Conservation (phyloP, 2,888 invertebrate species). For the Ophion ventricosus region DNA sequence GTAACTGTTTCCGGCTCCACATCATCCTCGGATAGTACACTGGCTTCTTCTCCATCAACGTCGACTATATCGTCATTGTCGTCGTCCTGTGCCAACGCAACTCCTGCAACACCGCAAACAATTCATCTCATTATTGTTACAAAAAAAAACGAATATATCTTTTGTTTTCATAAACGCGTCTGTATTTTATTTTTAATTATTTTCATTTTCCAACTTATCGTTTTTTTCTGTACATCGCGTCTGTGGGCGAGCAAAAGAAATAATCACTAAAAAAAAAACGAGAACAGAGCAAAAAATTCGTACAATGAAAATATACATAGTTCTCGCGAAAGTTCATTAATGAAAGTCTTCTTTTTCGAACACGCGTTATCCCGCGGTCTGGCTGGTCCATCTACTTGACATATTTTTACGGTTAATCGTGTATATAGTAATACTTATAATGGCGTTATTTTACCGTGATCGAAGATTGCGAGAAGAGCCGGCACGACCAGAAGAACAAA, state of each 20-base stretch:
- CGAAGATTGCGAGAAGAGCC: slow-evolving; percentile 88
- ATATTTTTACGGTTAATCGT: slow-evolving; percentile 42
- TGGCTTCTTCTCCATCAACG: slow-evolving; percentile 85
- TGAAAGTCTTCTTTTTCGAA: neutral
- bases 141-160: neutral
- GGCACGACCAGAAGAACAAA: slow-evolving; percentile 88
- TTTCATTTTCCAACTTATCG: too few species aligned
- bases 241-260: neutral
- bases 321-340: slow-evolving; percentile 28
- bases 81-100: slow-evolving; percentile 86
- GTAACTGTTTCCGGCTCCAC: slow-evolving; percentile 87
- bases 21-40: slow-evolving; percentile 83
- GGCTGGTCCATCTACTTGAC: slow-evolving; percentile 3
- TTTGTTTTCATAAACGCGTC: neutral
- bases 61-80: slow-evolving; percentile 85
- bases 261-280: neutral
- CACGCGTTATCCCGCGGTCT: neutral
- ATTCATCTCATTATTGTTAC: neutral
- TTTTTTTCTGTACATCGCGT: too few species aligned
- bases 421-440: slow-evolving; percentile 12
- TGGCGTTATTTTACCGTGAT: slow-evolving; percentile 86
- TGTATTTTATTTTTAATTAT: too few species aligned
- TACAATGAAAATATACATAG: neutral
- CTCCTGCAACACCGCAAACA: slow-evolving; percentile 79
- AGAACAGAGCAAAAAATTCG: neutral